phyloP scores from a whole-genome alignment of 2,888 invertebrate genomes.

The Conistra vaccinii region DNA sequence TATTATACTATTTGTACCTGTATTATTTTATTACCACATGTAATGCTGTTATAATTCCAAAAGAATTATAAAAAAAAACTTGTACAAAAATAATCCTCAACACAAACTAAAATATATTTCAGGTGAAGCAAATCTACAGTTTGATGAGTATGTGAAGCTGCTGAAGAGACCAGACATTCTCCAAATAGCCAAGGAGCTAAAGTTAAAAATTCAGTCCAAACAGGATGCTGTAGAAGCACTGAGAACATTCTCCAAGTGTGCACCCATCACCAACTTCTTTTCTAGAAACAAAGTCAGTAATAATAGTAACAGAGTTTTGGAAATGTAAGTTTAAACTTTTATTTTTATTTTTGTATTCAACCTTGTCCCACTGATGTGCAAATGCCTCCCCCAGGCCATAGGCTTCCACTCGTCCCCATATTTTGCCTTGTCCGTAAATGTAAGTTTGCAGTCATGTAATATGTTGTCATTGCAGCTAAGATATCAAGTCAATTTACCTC shows the following conservation, averaged over 20 bases:
- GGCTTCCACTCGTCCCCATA: too few species aligned
- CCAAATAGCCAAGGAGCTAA: conserved; percentile 81
- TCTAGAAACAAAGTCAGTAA: conserved; percentile 56
- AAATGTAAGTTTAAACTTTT: conserved; percentile 72
- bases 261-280: conserved; percentile 76
- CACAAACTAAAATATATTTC: conserved; percentile 19
- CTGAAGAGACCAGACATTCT: conserved; percentile 78
- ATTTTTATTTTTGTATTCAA: too few species aligned
- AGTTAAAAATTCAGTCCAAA: conserved; percentile 77
- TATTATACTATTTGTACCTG: background rate
- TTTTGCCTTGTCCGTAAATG: too few species aligned
- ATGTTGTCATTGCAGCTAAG: background rate
- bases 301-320: conserved; percentile 76
- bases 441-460: too few species aligned
- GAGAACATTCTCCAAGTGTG: conserved; percentile 68
- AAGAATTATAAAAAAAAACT: background rate
- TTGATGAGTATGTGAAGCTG: conserved; percentile 73
- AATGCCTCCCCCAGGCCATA: too few species aligned
- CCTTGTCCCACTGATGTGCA: too few species aligned
- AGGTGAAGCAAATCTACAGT: conserved; percentile 66
- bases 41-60: background rate
- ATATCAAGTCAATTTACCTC: background rate
- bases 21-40: background rate
- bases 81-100: background rate
- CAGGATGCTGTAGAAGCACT: conserved; percentile 74